Evolutionary conservation across 2,797 vertebrate genomes (phyloP).

Genomic region (Melanotaenia parkinsoni): DNA sequence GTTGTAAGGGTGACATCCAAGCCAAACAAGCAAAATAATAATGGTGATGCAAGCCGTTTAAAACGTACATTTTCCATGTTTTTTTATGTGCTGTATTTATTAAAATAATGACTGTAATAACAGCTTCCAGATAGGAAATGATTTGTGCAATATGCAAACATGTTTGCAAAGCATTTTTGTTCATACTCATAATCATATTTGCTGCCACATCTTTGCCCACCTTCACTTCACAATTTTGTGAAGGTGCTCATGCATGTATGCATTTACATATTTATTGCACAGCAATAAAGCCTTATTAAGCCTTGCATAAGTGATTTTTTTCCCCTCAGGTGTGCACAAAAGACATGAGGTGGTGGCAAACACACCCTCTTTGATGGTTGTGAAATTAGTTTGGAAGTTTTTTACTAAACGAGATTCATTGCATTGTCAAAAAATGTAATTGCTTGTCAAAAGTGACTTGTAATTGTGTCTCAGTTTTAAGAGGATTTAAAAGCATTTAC

Average conservation of each 20-base stretch:
- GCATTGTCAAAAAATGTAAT: constrained; percentile 16
- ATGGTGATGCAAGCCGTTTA: constrained; percentile 50
- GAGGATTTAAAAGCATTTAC: constrained; percentile 30
- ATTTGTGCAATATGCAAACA: constrained; percentile 40
- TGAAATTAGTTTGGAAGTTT: constrained; percentile 11
- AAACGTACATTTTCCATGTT: constrained; percentile 56
- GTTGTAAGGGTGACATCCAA: constrained; percentile 34
- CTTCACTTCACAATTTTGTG: constrained; percentile 3
- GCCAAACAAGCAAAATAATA: constrained; percentile 49
- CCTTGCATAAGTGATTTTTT: constrained; percentile 44
- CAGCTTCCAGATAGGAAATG: constrained; percentile 22
- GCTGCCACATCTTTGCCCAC: background rate
- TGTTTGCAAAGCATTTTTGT: constrained; percentile 39
- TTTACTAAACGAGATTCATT: constrained; percentile 20
- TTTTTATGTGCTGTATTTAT: constrained; percentile 50
- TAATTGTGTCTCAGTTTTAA: background rate
- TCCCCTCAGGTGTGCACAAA: constrained; percentile 45
- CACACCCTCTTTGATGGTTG: constrained; percentile 17
- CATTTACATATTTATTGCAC: constrained; percentile 70
- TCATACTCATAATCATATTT: background rate
- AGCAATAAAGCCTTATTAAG: too few relatives aligned
- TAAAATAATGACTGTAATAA: constrained; percentile 20
- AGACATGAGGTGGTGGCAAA: constrained; percentile 26
- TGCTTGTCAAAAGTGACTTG: background rate
- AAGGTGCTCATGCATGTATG: constrained; percentile 41